Evolutionary conservation across 2,797 vertebrate genomes (phyloP).

Genomic region (Gephyroberyx darwinii): DNA sequence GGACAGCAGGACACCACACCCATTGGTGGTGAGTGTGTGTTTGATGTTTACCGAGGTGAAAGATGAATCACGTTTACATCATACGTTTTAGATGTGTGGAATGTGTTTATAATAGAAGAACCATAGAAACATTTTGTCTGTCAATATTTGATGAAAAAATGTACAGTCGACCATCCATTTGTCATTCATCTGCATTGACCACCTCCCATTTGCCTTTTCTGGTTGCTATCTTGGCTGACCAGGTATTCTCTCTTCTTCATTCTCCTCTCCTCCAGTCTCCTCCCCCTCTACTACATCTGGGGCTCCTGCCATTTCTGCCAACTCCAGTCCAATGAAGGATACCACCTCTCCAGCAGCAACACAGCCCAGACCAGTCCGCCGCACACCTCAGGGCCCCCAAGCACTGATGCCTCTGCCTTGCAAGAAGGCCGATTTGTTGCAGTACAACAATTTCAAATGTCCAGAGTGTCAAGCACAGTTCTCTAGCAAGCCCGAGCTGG

Average conservation of each 20-base stretch:
- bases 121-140: background rate
- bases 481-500: conserved; percentile 88
- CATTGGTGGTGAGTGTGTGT: conserved; percentile 74
- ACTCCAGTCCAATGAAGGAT: conserved; percentile 79
- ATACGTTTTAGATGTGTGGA: background rate
- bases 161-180: conserved; percentile 8
- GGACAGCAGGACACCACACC: conserved; percentile 93
- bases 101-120: background rate
- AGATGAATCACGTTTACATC: background rate
- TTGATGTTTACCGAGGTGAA: background rate
- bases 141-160: background rate
- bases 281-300: conserved; percentile 73
- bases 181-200: conserved; percentile 50
- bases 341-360: conserved; percentile 61
- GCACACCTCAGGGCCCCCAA: conserved; percentile 80
- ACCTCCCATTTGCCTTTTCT: conserved; percentile 45
- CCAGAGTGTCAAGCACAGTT: conserved; percentile 93
- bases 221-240: conserved; percentile 51
- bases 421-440: conserved; percentile 80
- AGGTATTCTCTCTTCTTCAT: conserved; percentile 81
- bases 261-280: conserved; percentile 78
- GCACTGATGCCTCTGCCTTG: conserved; percentile 82
- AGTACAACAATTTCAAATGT: conserved; percentile 89
- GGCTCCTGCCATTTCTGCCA: conserved; percentile 52
- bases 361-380: conserved; percentile 76